Evolutionary conservation across 2,888 invertebrate genomes (phyloP).

Genomic region (Pseudococcus jackbeardsleyi): DNA sequence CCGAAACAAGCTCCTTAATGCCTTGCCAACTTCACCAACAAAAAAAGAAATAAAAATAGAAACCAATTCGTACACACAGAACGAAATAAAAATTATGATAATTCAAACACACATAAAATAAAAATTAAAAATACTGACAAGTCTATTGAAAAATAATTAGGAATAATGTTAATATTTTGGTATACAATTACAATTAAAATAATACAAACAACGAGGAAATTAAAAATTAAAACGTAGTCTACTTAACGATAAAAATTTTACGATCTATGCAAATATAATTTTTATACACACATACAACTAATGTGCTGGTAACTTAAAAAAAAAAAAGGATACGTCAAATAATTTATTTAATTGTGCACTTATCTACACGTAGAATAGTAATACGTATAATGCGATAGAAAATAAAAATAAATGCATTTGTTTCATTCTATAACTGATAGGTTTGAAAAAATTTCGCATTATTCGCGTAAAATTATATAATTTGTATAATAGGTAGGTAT

Average conservation of each 20-base stretch:
- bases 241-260: background rate
- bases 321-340: slow-evolving; percentile 3
- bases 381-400: slow-evolving; percentile 31
- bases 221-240: background rate
- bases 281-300: background rate
- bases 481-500: slow-evolving; percentile 13
- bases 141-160: slow-evolving; percentile 33
- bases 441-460: slow-evolving; percentile 20
- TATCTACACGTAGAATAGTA: slow-evolving; percentile 18
- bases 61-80: background rate
- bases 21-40: background rate
- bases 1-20: too few relatives aligned
- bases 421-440: slow-evolving; percentile 32
- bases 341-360: slow-evolving; percentile 33
- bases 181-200: slow-evolving; percentile 24
- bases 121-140: slow-evolving; percentile 57
- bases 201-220: background rate
- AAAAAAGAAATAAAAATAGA: background rate
- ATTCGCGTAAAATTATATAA: slow-evolving; percentile 13
- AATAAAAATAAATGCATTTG: slow-evolving; percentile 52
- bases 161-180: slow-evolving; percentile 54
- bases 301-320: slow-evolving; percentile 50
- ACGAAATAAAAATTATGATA: background rate
- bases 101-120: slow-evolving; percentile 24
- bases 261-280: background rate